Evolutionary conservation across 1,140 invertebrate genomes (phyloP).

Genomic region (Drosophila bocqueti): DNA sequence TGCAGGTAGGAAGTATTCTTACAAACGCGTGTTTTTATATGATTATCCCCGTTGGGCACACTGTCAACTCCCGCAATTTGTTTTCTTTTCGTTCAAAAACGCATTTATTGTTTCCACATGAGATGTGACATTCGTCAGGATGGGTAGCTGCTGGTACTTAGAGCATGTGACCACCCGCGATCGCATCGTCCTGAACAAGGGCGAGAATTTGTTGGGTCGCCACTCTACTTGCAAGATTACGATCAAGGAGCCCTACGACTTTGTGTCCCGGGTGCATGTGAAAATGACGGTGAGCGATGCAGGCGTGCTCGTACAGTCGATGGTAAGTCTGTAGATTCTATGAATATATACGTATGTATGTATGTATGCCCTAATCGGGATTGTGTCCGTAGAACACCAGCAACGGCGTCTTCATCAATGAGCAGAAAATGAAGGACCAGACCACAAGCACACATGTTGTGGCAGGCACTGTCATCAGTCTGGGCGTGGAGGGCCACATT

Average conservation of each 20-base stretch:
- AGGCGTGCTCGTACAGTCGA: conserved; percentile 17
- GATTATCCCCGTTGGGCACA: not conserved
- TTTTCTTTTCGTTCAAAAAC: conserved; percentile 10
- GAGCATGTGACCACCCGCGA: conserved; percentile 41
- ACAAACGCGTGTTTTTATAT: not conserved
- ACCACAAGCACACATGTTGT: not conserved
- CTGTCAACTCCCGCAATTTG: not conserved
- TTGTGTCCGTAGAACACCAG: conserved; percentile 30
- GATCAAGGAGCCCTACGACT: conserved; percentile 28
- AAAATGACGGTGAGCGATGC: conserved; percentile 39
- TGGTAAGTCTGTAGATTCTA: conserved; percentile 33
- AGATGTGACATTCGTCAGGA: conserved; percentile 2
- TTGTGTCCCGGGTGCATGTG: conserved; percentile 52
- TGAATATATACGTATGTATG: too few species aligned
- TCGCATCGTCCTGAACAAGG: conserved; percentile 34
- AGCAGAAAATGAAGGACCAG: not conserved
- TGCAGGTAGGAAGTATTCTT: not conserved
- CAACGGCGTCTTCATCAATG: conserved; percentile 59
- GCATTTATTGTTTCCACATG: not conserved
- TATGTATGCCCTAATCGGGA: not conserved
- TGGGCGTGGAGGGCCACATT: conserved; percentile 39
- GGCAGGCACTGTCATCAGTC: conserved; percentile 40
- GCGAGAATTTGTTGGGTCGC: conserved; percentile 46
- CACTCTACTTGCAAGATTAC: conserved; percentile 57
- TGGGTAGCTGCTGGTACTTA: conserved; percentile 43